phyloP scores from a whole-genome alignment of 2,113 vertebrate species.

The Microtus oregoni region DNA sequence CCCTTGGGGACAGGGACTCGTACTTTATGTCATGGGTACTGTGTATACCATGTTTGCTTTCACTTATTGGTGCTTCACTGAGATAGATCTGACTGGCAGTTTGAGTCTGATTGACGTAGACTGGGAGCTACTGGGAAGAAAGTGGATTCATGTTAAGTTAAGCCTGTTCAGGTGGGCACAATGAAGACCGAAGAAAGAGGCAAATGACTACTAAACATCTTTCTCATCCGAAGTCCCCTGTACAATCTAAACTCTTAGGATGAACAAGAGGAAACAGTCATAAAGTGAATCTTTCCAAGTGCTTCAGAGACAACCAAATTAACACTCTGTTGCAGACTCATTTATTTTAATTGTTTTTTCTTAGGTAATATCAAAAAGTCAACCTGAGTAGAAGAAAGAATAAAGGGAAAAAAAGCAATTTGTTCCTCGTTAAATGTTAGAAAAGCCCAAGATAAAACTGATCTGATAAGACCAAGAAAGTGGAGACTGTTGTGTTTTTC shows the following conservation, averaged over 20 bases:
- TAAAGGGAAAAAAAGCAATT: constrained; percentile 77
- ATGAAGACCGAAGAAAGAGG: background rate
- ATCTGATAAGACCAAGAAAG: constrained; percentile 85
- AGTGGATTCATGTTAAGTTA: background rate
- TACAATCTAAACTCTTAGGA: constrained; percentile 70
- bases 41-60: background rate
- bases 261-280: constrained; percentile 78
- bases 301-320: constrained; percentile 78
- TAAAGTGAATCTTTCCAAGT: constrained; percentile 75
- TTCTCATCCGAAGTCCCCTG: background rate
- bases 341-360: constrained; percentile 84
- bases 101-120: constrained; percentile 15
- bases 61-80: background rate
- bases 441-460: constrained; percentile 88
- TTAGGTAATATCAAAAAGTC: constrained; percentile 83
- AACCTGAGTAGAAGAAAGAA: constrained; percentile 81
- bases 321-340: constrained; percentile 77
- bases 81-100: background rate
- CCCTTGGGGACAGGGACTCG: background rate
- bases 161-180: background rate
- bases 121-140: background rate
- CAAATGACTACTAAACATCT: background rate
- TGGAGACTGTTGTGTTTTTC: constrained; percentile 85
- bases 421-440: constrained; percentile 86
- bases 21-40: background rate